phyloP scores from a whole-genome alignment of 1,140 invertebrate genomes.

The Marisa cornuarietis region DNA sequence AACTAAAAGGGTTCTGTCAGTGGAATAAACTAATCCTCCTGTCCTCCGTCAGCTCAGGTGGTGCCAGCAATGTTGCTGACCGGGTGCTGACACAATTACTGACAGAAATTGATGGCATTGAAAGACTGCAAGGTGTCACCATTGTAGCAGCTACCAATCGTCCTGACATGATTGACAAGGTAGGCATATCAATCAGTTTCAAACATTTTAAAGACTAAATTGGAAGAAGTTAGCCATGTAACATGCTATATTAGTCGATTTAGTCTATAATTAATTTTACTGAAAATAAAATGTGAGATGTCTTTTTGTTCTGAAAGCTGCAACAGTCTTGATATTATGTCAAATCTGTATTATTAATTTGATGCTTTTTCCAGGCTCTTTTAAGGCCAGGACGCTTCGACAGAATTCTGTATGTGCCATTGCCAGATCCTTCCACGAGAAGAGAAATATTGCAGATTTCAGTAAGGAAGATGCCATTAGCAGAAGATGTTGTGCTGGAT shows the following conservation, averaged over 20 bases:
- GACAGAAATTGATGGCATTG: conserved; percentile 99
- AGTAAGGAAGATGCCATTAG: conserved; percentile 72
- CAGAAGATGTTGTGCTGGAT: conserved; percentile 72
- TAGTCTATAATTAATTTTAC: not conserved
- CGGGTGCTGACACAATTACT: conserved; percentile 98
- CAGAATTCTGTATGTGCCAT: conserved; percentile 85
- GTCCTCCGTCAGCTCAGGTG: conserved; percentile 55
- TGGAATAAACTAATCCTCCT: conserved; percentile 8
- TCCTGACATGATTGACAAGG: conserved; percentile 89
- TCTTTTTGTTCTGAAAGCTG: not conserved
- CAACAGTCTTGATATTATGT: not conserved
- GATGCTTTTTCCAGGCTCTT: conserved; percentile 72
- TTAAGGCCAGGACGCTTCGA: conserved; percentile 89
- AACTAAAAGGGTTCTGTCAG: not conserved
- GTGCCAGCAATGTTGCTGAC: conserved; percentile 84
- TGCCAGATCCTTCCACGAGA: conserved; percentile 79
- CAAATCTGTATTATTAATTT: not conserved
- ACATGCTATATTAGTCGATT: not conserved
- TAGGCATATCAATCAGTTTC: conserved; percentile 47
- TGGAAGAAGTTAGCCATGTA: not conserved
- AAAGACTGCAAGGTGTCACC: conserved; percentile 97
- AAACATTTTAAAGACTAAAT: not conserved
- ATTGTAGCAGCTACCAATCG: conserved; percentile 97
- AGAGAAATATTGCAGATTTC: conserved; percentile 76
- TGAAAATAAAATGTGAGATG: not conserved